Evolutionary conservation across 2,113 vertebrate species (phyloP).

Genomic region (Corydoras sp.): DNA sequence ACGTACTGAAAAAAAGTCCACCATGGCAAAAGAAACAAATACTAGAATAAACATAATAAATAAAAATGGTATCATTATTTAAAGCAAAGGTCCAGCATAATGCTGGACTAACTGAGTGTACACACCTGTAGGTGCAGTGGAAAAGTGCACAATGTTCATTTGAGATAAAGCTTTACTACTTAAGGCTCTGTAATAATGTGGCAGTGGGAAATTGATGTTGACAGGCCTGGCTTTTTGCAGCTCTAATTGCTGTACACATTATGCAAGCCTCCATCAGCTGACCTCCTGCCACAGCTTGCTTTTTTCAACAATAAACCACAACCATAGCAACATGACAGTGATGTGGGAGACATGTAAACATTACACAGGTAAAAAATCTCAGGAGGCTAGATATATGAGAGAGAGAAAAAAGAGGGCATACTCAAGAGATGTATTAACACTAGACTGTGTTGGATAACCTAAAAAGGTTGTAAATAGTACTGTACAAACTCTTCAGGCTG

Average conservation of each 20-base stretch:
- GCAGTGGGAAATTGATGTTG: constrained; percentile 38
- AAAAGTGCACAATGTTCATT: constrained; percentile 35
- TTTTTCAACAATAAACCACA: constrained; percentile 27
- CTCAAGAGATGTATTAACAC: neutral
- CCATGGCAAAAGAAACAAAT: no score
- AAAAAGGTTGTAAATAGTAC: neutral
- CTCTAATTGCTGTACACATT: constrained; percentile 30
- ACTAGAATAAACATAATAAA: no score
- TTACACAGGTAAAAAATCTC: constrained; percentile 17
- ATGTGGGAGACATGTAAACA: constrained; percentile 37
- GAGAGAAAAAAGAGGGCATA: neutral
- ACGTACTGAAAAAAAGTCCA: no score
- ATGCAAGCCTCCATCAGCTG: constrained; percentile 38
- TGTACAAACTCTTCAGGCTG: no score
- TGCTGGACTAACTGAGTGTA: neutral
- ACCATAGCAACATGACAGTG: constrained; percentile 32
- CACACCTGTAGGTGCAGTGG: constrained; percentile 2
- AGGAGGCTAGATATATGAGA: constrained; percentile 6
- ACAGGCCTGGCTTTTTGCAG: constrained; percentile 34
- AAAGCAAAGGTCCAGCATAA: neutral
- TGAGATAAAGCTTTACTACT: constrained; percentile 31
- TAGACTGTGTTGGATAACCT: constrained; percentile 9
- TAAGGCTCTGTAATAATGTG: constrained; percentile 26
- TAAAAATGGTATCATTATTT: neutral
- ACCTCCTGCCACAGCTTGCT: constrained; percentile 16